phyloP scores from a whole-genome alignment of 2,113 vertebrate species.

The Equus quagga region DNA sequence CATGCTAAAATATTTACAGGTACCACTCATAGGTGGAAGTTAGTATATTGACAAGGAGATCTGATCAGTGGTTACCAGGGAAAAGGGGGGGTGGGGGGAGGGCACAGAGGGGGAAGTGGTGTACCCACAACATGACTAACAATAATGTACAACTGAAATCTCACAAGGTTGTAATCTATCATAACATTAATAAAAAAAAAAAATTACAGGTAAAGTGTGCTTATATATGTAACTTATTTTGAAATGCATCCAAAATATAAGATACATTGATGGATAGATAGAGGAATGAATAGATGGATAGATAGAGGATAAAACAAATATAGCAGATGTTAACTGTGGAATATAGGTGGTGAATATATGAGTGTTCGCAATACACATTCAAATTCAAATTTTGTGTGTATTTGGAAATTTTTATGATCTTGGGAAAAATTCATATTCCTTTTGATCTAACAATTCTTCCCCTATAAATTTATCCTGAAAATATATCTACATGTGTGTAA shows the following conservation, averaged over 20 bases:
- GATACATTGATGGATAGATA: background rate
- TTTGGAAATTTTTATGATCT: conserved; percentile 21
- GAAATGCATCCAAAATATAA: conserved; percentile 18
- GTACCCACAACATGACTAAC: too few species aligned
- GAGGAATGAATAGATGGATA: background rate
- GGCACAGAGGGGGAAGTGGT: too few species aligned
- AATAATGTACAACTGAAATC: too few species aligned
- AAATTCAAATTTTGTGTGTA: background rate
- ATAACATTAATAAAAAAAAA: too few species aligned
- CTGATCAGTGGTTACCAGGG: too few species aligned
- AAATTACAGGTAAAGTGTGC: background rate
- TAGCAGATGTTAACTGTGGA: background rate
- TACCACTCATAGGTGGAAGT: too few species aligned
- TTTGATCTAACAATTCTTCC: background rate
- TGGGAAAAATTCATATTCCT: background rate
- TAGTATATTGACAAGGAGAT: too few species aligned
- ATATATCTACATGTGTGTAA: background rate
- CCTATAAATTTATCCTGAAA: background rate
- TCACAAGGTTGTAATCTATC: too few species aligned
- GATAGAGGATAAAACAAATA: background rate
- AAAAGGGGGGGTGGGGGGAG: too few species aligned
- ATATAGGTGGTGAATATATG: background rate
- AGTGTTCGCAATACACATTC: background rate
- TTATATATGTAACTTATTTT: conserved; percentile 24
- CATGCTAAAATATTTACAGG: conserved; percentile 1